Conservation (phyloP, 2,888 invertebrate genomes). For the Norana najaformis region DNA sequence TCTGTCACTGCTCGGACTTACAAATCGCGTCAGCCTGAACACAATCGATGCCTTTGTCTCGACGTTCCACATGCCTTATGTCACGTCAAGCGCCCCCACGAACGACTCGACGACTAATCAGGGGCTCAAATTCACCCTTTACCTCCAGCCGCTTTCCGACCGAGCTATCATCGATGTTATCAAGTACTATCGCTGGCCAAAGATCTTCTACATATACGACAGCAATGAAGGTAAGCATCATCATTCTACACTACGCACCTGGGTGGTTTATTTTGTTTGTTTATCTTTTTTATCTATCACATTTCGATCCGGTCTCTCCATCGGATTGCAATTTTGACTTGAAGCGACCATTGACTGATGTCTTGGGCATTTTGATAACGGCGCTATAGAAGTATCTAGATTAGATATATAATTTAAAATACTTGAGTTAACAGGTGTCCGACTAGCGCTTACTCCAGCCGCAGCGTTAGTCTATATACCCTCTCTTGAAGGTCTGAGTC, state of each 20-base stretch:
- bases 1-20: conserved; percentile 40
- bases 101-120: conserved; percentile 24
- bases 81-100: conserved; percentile 37
- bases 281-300: too few relatives aligned
- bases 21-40: conserved; percentile 33
- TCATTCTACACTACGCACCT: background rate
- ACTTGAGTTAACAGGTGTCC: too few relatives aligned
- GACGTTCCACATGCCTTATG: conserved; percentile 44
- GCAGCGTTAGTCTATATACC: too few relatives aligned
- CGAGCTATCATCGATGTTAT: conserved; percentile 93
- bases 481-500: too few relatives aligned
- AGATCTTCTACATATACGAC: conserved; percentile 86
- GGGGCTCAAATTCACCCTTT: conserved; percentile 41
- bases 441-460: too few relatives aligned
- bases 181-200: conserved; percentile 85
- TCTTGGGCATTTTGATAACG: too few relatives aligned
- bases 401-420: too few relatives aligned
- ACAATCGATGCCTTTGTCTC: conserved; percentile 35
- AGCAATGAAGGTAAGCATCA: conserved; percentile 63
- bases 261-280: too few relatives aligned
- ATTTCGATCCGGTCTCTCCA: too few relatives aligned
- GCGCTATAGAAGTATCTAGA: too few relatives aligned
- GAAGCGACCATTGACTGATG: too few relatives aligned
- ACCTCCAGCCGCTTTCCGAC: conserved; percentile 91
- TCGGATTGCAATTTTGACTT: too few relatives aligned